Percentiles rank a stretch among this genome's conserved stretches.
These are phyloP conservation scores for Pangasius krempfi DNA, from an alignment of 2,797 vertebrate species.

Conservation along the genomic window DNA sequence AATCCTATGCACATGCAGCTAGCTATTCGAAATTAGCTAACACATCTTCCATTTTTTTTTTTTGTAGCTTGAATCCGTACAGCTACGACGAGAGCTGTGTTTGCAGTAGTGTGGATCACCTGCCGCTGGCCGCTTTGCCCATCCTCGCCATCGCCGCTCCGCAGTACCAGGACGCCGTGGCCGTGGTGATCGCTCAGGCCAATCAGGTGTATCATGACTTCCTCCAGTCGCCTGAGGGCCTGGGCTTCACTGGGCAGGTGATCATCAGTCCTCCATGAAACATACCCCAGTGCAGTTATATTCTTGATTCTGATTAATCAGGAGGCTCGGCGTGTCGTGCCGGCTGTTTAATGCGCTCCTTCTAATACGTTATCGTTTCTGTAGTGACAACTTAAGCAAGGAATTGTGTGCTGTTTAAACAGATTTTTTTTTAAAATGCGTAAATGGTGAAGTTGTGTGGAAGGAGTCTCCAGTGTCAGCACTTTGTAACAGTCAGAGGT, in stretches of 20 bases:
- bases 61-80: conserved; percentile 88
- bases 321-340: no score
- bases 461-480: neutral
- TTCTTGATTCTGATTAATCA: neutral
- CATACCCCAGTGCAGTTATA: neutral
- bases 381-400: neutral
- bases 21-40: neutral
- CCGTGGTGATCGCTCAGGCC: conserved; percentile 85
- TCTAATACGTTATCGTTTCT: neutral
- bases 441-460: neutral
- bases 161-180: conserved; percentile 92
- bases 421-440: no score
- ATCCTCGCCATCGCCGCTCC: conserved; percentile 92
- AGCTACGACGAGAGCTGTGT: conserved; percentile 92
- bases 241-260: conserved; percentile 93
- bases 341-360: neutral
- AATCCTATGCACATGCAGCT: neutral
- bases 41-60: neutral
- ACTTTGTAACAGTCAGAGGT: no score
- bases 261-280: neutral
- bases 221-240: conserved; percentile 88
- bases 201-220: conserved; percentile 93
- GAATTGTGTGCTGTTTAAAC: neutral
- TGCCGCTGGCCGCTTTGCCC: conserved; percentile 92
- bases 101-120: conserved; percentile 93